Conservation (phyloP, 2,888 invertebrate species). For the Pemphredon lugubris region DNA sequence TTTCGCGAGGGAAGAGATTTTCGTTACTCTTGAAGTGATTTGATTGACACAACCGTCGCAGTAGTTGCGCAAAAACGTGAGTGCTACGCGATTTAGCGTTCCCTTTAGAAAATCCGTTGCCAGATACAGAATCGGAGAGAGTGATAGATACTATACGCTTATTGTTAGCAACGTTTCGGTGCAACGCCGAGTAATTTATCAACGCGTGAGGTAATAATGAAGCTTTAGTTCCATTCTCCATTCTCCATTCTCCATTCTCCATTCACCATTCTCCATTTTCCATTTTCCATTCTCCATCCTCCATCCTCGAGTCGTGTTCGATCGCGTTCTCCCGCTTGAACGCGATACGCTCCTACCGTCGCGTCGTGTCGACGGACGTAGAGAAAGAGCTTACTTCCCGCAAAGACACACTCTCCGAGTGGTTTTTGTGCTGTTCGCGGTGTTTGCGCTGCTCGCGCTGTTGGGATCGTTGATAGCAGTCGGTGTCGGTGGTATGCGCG, state of each 20-base stretch:
- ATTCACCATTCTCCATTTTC: too few species aligned
- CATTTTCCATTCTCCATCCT: too few species aligned
- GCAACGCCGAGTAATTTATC: constrained; percentile 26
- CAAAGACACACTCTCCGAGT: constrained; percentile 35
- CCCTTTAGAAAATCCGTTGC: constrained; percentile 12
- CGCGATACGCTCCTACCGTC: background rate
- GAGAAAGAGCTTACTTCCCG: constrained; percentile 39
- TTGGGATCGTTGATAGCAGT: constrained; percentile 43
- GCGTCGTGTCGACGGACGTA: constrained; percentile 14
- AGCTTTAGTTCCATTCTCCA: too few species aligned
- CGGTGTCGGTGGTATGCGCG: constrained; percentile 27
- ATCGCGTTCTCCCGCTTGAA: background rate
- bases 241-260: too few species aligned
- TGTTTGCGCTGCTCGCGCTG: constrained; percentile 57
- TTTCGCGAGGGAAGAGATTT: too few species aligned
- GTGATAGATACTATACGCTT: too few species aligned
- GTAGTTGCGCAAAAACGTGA: constrained; percentile 27
- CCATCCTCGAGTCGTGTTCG: background rate
- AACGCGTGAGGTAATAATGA: constrained; percentile 37
- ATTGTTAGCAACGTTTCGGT: constrained; percentile 40
- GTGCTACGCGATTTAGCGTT: constrained; percentile 19
- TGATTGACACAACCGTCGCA: too few species aligned
- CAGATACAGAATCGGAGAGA: constrained; percentile 33
- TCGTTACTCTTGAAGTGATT: background rate
- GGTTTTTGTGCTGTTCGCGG: constrained; percentile 59